Evolutionary conservation across 2,113 vertebrate species (phyloP).

Genomic region (Puma concolor): DNA sequence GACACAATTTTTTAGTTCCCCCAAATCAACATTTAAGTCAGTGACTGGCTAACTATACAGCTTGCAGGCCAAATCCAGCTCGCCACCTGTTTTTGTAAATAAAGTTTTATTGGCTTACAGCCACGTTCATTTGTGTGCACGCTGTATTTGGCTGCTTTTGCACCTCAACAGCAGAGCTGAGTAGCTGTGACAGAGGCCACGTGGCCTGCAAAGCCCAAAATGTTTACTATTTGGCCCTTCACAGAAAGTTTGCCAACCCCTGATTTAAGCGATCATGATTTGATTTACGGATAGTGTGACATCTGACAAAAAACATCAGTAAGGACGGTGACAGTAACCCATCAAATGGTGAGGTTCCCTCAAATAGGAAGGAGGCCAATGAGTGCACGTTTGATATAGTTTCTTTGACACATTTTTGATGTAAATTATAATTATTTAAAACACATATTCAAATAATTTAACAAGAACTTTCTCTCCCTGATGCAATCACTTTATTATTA

Average conservation of each 20-base stretch:
- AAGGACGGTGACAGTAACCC: conserved; percentile 69
- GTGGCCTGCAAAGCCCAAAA: conserved; percentile 24
- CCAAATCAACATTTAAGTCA: conserved; percentile 56
- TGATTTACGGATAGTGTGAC: conserved; percentile 82
- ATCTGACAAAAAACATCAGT: conserved; percentile 48
- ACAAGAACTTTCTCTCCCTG: conserved; percentile 83
- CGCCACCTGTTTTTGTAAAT: conserved; percentile 27
- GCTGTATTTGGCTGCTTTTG: background rate
- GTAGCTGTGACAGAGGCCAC: background rate
- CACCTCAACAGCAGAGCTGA: conserved; percentile 13
- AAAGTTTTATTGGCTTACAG: conserved; percentile 40
- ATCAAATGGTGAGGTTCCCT: conserved; percentile 73
- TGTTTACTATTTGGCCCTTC: conserved; percentile 1
- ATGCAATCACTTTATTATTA: conserved; percentile 82
- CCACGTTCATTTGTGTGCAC: background rate
- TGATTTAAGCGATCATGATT: conserved; percentile 18
- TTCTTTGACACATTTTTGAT: conserved; percentile 83
- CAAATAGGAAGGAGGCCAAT: conserved; percentile 79
- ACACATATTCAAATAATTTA: conserved; percentile 78
- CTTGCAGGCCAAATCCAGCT: background rate
- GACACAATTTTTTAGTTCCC: conserved; percentile 72
- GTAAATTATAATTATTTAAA: conserved; percentile 77
- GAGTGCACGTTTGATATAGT: conserved; percentile 75
- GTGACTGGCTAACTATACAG: background rate
- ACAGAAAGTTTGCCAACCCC: conserved; percentile 2